These are phyloP conservation scores for Colistium nudipinnis DNA, from an alignment of 2,113 vertebrate genomes.

Conservation along the genomic window DNA sequence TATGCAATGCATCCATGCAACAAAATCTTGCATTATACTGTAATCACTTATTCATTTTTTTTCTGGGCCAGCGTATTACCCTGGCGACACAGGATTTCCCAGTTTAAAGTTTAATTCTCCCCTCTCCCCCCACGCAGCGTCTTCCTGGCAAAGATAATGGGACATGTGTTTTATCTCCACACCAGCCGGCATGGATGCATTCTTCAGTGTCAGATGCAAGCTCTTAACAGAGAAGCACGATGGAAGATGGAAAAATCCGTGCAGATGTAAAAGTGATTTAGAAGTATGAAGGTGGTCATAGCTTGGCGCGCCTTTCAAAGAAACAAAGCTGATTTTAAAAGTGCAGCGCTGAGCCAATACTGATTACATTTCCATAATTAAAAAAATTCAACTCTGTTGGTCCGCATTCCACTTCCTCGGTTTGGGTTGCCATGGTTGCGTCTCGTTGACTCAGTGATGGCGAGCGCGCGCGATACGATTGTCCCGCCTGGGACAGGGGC, in stretches of 20 bases:
- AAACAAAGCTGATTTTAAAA: too few species aligned
- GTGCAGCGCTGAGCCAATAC: too few species aligned
- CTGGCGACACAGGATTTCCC: conserved; percentile 67
- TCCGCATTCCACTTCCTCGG: background rate
- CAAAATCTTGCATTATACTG: conserved; percentile 3
- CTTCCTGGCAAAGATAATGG: conserved; percentile 50
- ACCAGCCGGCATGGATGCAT: conserved; percentile 8
- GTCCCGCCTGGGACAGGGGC: conserved; percentile 62
- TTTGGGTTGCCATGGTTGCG: conserved; percentile 25
- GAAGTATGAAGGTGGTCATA: background rate
- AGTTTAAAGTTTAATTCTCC: conserved; percentile 65
- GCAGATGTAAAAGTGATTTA: background rate
- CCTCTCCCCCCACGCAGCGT: conserved; percentile 33
- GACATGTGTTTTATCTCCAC: conserved; percentile 45
- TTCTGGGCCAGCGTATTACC: conserved; percentile 44
- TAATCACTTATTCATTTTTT: conserved; percentile 58
- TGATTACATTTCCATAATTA: too few species aligned
- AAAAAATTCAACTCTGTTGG: too few species aligned
- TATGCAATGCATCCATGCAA: conserved; percentile 15
- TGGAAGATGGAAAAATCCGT: background rate
- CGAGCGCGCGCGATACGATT: conserved; percentile 62
- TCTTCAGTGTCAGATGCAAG: conserved; percentile 21
- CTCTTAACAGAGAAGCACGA: background rate
- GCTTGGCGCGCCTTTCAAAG: too few species aligned
- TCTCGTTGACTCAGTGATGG: conserved; percentile 57